Percentiles rank a stretch among this genome's conserved stretches.
Conservation (phyloP, 2,797 vertebrate genomes). For the Nothura maculosa region DNA sequence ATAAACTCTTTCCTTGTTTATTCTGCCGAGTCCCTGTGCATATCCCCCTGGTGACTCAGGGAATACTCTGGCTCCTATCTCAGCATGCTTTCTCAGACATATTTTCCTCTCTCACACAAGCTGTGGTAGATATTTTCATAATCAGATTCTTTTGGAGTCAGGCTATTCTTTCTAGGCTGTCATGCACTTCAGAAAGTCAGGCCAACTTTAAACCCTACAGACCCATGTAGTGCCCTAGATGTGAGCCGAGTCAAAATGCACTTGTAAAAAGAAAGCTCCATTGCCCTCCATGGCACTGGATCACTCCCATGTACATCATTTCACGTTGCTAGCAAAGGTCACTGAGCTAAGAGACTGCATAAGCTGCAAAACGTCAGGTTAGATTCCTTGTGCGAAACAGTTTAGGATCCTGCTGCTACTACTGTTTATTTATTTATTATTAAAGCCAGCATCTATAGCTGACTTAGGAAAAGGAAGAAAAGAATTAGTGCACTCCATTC, state of each 20-base stretch:
- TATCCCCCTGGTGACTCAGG: neutral
- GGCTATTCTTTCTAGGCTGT: neutral
- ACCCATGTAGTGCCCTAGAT: neutral
- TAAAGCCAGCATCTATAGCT: neutral
- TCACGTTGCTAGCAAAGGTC: conserved; percentile 50
- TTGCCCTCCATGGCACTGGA: neutral
- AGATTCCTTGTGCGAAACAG: neutral
- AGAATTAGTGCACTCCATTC: neutral
- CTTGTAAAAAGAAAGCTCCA: neutral
- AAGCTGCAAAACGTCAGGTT: neutral
- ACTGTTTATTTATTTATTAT: neutral
- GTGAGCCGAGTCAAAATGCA: neutral
- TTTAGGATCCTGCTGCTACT: neutral
- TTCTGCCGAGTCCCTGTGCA: neutral
- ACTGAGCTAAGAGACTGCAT: neutral
- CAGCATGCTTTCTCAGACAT: neutral
- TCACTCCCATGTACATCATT: neutral
- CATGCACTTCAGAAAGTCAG: neutral
- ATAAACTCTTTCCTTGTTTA: neutral
- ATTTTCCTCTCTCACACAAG: neutral
- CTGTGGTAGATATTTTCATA: neutral
- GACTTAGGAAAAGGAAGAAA: neutral
- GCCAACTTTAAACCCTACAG: neutral
- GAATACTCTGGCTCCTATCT: neutral
- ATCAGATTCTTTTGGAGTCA: neutral